phyloP scores from a whole-genome alignment of 2,797 vertebrate species.

The Agapornis canus region DNA sequence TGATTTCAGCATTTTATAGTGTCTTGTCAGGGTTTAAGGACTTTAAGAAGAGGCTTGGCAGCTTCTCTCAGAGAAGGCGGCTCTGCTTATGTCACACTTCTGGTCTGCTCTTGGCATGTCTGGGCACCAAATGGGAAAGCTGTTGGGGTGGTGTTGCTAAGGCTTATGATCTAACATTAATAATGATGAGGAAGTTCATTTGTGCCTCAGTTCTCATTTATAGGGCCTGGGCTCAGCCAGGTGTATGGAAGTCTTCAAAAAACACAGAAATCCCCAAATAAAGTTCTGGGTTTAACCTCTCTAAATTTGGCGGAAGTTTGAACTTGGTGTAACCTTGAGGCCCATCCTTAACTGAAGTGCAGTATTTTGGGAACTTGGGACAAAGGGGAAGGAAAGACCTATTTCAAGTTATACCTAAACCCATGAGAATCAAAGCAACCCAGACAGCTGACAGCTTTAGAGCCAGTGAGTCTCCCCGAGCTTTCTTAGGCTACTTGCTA shows the following conservation, averaged over 20 bases:
- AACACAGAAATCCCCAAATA: neutral
- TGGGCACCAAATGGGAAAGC: neutral
- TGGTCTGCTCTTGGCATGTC: neutral
- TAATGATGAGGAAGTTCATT: neutral
- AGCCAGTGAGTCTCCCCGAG: neutral
- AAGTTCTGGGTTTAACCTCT: neutral
- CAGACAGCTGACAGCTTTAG: neutral
- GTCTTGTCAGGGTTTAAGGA: neutral
- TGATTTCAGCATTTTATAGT: neutral
- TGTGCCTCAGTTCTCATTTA: neutral
- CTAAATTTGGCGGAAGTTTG: neutral
- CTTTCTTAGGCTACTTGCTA: neutral
- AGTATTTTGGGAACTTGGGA: neutral
- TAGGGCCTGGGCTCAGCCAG: neutral
- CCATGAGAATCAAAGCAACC: neutral
- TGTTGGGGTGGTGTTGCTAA: neutral
- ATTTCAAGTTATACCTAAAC: neutral
- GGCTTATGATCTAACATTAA: neutral
- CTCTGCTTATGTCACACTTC: neutral
- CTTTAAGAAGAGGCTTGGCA: neutral
- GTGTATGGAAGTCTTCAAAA: slow-evolving; percentile 15
- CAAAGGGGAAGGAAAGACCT: neutral
- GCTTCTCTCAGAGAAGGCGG: neutral
- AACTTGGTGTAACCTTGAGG: slow-evolving; percentile 17
- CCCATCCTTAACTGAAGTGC: neutral